phyloP scores from a whole-genome alignment of 2,888 invertebrate genomes.

The Eupithecia vulgata region DNA sequence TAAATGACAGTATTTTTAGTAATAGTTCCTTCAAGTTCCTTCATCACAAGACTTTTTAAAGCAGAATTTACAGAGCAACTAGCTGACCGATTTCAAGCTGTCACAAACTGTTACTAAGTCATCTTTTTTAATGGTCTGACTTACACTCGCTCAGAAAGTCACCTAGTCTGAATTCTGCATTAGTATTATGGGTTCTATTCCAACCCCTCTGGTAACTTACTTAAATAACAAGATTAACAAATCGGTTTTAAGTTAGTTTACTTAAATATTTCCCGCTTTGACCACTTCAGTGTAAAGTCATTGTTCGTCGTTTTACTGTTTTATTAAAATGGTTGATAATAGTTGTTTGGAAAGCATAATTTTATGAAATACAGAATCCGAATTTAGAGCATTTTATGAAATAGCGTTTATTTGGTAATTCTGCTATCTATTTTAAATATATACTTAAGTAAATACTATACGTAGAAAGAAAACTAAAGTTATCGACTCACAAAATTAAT shows the following conservation, averaged over 20 bases:
- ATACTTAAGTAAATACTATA: not conserved
- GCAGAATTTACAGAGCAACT: not conserved
- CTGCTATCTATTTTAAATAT: not conserved
- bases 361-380: not conserved
- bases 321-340: not conserved
- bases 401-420: not conserved
- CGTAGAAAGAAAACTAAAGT: not conserved
- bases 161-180: not conserved
- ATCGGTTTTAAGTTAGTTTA: not conserved
- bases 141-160: not conserved
- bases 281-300: not conserved
- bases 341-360: not conserved
- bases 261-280: not conserved
- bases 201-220: constrained; percentile 1
- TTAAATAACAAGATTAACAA: not conserved
- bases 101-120: not conserved
- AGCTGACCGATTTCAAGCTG: not conserved
- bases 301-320: not conserved
- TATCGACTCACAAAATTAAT: not conserved
- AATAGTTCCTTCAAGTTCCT: constrained; percentile 55
- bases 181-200: not conserved
- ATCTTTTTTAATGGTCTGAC: not conserved
- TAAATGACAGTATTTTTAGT: constrained; percentile 35
- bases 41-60: constrained; percentile 49
- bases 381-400: constrained; percentile 2